phyloP scores from a whole-genome alignment of 1,140 invertebrate species.

The Brachionus asplanchnoidis region DNA sequence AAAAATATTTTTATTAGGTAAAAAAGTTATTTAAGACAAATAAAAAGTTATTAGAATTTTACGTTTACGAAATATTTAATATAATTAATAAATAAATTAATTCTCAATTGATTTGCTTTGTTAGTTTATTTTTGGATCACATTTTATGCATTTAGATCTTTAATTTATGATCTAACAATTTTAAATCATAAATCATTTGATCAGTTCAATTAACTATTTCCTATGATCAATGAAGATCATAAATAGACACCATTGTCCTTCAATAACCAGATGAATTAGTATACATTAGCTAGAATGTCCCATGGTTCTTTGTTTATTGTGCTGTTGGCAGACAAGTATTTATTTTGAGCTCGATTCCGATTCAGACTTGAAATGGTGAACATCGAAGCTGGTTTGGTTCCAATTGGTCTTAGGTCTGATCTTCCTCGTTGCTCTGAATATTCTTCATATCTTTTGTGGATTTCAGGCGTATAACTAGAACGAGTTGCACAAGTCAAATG shows the following conservation, averaged over 20 bases:
- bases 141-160: background rate
- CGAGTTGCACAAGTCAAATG: background rate
- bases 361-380: background rate
- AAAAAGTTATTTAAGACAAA: background rate
- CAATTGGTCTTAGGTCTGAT: conserved; percentile 19
- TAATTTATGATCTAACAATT: background rate
- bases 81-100: background rate
- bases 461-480: background rate
- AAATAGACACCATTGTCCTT: background rate
- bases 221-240: background rate
- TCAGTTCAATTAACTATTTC: background rate
- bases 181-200: background rate
- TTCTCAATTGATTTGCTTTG: background rate
- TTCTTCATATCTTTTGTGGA: conserved; percentile 1
- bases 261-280: background rate
- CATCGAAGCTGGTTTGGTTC: conserved; percentile 35
- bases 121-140: background rate
- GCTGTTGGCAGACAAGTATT: background rate
- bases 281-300: background rate
- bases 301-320: background rate
- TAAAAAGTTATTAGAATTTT: background rate
- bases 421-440: background rate
- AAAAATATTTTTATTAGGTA: background rate
- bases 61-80: background rate
- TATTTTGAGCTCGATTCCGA: background rate